Conservation (phyloP, 2,888 invertebrate genomes). For the Malacosoma neustria region DNA sequence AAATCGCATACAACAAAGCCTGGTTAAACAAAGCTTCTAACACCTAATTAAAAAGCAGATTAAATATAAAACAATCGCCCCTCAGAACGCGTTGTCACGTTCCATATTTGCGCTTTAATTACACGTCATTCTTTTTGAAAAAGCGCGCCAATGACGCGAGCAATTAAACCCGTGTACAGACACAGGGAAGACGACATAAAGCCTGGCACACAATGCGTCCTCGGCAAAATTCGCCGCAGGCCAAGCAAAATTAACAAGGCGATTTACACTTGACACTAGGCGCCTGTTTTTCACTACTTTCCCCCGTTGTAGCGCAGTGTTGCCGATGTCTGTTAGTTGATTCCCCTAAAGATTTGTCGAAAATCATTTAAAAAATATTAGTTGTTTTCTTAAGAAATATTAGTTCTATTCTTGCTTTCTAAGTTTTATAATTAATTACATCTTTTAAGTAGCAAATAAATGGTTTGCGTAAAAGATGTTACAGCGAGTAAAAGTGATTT, state of each 20-base stretch:
- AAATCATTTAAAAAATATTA: too few relatives aligned
- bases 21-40: too few relatives aligned
- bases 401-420: too few relatives aligned
- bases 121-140: slow-evolving; percentile 75
- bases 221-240: slow-evolving; percentile 74
- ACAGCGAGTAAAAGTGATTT: too few relatives aligned
- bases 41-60: slow-evolving; percentile 63
- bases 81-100: slow-evolving; percentile 72
- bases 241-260: slow-evolving; percentile 73
- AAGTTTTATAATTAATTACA: too few relatives aligned
- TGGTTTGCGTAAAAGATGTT: too few relatives aligned
- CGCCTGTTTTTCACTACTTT: slow-evolving; percentile 66
- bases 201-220: slow-evolving; percentile 72
- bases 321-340: too few relatives aligned
- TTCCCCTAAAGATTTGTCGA: too few relatives aligned
- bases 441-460: too few relatives aligned
- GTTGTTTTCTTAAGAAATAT: too few relatives aligned
- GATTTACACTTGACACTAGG: slow-evolving; percentile 75
- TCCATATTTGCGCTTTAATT: slow-evolving; percentile 74
- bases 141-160: slow-evolving; percentile 73
- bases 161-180: slow-evolving; percentile 73
- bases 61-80: slow-evolving; percentile 54
- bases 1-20: too few relatives aligned
- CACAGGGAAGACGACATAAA: slow-evolving; percentile 73
- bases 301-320: slow-evolving; percentile 13